Evolutionary conservation across 1,140 invertebrate genomes (phyloP), one percentile per base, ranked within the genome.

Genomic region (Pachyrhynchus sulphureomaculatus): DNA sequence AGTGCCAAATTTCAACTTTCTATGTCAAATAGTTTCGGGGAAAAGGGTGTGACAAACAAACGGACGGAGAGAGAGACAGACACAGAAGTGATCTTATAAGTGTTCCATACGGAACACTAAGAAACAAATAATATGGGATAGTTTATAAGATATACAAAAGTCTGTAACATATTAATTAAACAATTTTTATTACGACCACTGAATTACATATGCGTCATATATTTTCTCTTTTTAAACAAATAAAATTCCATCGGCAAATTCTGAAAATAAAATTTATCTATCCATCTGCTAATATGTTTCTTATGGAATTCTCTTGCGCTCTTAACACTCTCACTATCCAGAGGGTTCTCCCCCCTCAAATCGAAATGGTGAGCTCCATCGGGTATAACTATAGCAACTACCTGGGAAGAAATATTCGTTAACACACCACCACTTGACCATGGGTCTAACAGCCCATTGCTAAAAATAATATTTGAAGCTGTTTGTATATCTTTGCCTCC

Each of bases 361-460:
- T 98, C 96, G 23, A 96, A 81, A 76, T 98, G 96, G 80, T 98
- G 95, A 6, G 95, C 95, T 0, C 88, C 91, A 76, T 95, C 87
- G 2, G 90, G 85, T 51, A 99, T 91, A 12, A 95, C 80, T 1
- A 98, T 79, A 2, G 91, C 83, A 2, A 85, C 72, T 0, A 93
- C 79, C 8, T 84, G 79, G 4, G 80, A 75, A 21, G 88, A 89
- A 1, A 91, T 71, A 49, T 86, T 86, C 64, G 82, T 79, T 17
- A 92, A 69, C n/a, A 97, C 88, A 23, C 95, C 95, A 65, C 94
- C 95, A 65, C 87, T 86, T 36, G 88, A 88, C 96, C 96, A 98
- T 1, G 96, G 96, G 79, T 99, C 96, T 36, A 93, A 71, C 8
- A 91, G 76, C 6, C 95, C 94, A 77, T 96, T 96, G 67, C 92